Evolutionary conservation across 2,888 invertebrate genomes (phyloP), one percentile per base, ranked within the genome.

Genomic region (Osmoderma eremita): DNA sequence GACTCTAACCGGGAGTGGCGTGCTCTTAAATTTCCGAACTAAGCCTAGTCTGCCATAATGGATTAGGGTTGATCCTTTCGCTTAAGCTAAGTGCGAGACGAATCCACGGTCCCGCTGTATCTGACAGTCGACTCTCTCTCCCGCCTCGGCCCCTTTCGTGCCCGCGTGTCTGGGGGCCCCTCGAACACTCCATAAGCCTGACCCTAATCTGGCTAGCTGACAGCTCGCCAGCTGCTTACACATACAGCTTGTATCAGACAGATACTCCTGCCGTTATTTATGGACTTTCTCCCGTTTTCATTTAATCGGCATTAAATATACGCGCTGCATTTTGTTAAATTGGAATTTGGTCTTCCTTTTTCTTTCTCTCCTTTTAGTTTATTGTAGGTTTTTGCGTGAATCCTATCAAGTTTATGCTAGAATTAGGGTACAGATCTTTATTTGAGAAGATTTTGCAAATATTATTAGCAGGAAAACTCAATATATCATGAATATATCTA

Each of bases 141-240:
- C 72, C 75, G n/a, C n/a, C n/a, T n/a, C n/a, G n/a, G n/a, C 75
- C 74, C 73, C 72, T 72, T 70, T 69, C 70, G 72, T n/a, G n/a
- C 70, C 74, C 65, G 5, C 1, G 30, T 30, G 64, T 69, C 69
- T 67, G 71, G 70, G 72, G 72, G 73, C 74, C 72, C 71, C 71
- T 72, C 75, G 72, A 75, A 75, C 75, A 74, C 75, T 73, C 75
- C 74, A 74, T 74, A 74, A 76, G 78, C 77, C 78, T 79, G 81
- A 81, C 80, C 81, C 80, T 80, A 80, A 81, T 81, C 81, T 78
- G 77, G 77, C 77, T 74, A 74, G 76, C 79, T 80, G 80, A 80
- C 80, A 80, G 80, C 78, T 78, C 78, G 76, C 79, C 80, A 81
- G 80, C 80, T 80, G 80, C 79, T 79, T 77, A 77, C 75, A 72